Base-by-base conservation (phyloP, 2,888 invertebrate genomes). In the Campoplex nolae region DNA sequence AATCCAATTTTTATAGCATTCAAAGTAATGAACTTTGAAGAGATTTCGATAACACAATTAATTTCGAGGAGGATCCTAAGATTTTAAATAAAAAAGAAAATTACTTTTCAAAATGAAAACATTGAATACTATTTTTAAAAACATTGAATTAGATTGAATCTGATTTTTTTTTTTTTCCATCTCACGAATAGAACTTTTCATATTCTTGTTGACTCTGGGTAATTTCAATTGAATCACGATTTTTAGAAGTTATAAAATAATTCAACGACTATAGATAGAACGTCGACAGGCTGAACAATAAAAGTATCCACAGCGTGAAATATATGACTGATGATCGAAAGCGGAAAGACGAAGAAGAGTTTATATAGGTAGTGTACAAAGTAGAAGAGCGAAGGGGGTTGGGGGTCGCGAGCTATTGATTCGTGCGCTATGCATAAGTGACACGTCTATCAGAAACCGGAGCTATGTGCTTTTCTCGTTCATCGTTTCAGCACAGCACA, bases 401-500 rank as follows among this genome's bases (percentile, higher is more conserved):
- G 23, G 51, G 42, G 42, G 62, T 71, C 62, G 62, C 92, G 90
- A 68, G 90, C 92, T 93, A 94, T 94, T 93, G 93, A 94, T 94
- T 93, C 92, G 92, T 89, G 92, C 90, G 92, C 67, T 92, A 92
- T 92, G 93, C 93, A 92, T 92, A 93, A 94, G 93, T 94, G 94
- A 93, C 93, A 93, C 93, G 93, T 94, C 93, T 92, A 92, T 93
- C 93, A 93, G 93, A 93, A 93, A 93, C 92, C 91, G 92, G 92
- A 92, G 82, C 75, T 81, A 56, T 81, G 45, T 73, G 48, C 76
- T 83, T 68, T 48, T 51, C 71, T 87, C 86, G 70, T 71, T 83
- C 73, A 83, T 80, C 78, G 71, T 75, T 81, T 77, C 67, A 54
- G 71, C 74, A 51, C 79, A 80, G 91, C 92, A 93, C 93, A 76